phyloP scores from a whole-genome alignment of 2,888 invertebrate genomes.

The Nymphalis c-album region DNA sequence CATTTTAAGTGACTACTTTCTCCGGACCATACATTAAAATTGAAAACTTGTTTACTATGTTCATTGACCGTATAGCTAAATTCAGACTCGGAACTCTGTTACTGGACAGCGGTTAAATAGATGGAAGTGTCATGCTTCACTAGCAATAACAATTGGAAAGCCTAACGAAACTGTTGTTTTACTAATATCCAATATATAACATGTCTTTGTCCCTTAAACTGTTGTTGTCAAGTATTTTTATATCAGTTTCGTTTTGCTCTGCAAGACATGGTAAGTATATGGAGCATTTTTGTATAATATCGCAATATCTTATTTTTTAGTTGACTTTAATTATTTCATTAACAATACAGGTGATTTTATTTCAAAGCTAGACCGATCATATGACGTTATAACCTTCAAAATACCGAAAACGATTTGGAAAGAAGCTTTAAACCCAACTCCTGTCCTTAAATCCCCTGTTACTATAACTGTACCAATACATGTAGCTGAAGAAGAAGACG shows the following conservation, averaged over 20 bases:
- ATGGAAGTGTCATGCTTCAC: slow-evolving; percentile 57
- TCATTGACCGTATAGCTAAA: slow-evolving; percentile 63
- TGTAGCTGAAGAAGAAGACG: slow-evolving; percentile 56
- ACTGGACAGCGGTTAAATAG: slow-evolving; percentile 69
- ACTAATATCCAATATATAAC: slow-evolving; percentile 35
- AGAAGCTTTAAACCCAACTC: slow-evolving; percentile 64
- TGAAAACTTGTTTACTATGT: slow-evolving; percentile 74
- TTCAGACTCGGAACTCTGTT: slow-evolving; percentile 63
- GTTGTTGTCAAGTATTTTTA: slow-evolving; percentile 42
- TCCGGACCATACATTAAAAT: slow-evolving; percentile 70
- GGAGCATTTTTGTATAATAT: slow-evolving; percentile 7
- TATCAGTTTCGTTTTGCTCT: slow-evolving; percentile 36
- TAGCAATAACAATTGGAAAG: slow-evolving; percentile 64
- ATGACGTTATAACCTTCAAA: slow-evolving; percentile 63
- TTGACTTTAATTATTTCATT: neutral
- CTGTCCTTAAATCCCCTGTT: slow-evolving; percentile 67
- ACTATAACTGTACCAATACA: slow-evolving; percentile 70
- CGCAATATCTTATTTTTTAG: neutral
- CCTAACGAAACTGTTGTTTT: slow-evolving; percentile 51
- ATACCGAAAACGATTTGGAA: slow-evolving; percentile 63
- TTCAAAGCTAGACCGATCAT: slow-evolving; percentile 52
- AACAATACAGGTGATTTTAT: slow-evolving; percentile 36
- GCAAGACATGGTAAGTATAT: slow-evolving; percentile 48
- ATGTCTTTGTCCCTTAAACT: slow-evolving; percentile 41
- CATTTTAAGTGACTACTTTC: slow-evolving; percentile 65